Conservation (phyloP, 92 coral and sea anemone genomes). For the Montipora capitata region DNA sequence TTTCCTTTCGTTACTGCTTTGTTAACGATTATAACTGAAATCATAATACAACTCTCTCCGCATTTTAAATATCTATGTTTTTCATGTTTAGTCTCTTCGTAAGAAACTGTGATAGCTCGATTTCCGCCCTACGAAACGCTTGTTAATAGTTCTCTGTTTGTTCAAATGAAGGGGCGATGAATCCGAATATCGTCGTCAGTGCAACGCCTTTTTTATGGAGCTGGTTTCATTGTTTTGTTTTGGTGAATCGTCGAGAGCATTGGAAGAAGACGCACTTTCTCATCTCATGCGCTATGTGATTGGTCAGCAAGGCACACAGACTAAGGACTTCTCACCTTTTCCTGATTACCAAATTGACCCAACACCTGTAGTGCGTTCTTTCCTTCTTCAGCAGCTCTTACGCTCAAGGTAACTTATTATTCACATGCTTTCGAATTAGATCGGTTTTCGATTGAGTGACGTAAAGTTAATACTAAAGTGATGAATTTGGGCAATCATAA, state of each 20-base stretch:
- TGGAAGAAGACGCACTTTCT: conserved; percentile 47
- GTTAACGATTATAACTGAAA: no score
- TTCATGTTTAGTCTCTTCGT: no score
- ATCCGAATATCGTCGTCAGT: conserved; percentile 62
- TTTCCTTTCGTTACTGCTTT: no score
- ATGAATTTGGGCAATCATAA: no score
- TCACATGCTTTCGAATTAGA: neutral
- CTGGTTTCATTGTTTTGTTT: conserved; percentile 84
- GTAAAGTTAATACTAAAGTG: no score
- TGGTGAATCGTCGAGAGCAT: conserved; percentile 64
- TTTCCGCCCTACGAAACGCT: no score
- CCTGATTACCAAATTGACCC: conserved; percentile 76
- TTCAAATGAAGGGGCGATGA: conserved; percentile 26
- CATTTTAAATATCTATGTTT: no score
- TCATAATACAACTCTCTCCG: no score
- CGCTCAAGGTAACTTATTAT: conserved; percentile 64
- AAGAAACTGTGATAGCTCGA: no score
- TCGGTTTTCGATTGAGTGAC: neutral
- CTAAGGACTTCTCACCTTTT: conserved; percentile 81
- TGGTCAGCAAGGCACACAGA: conserved; percentile 46
- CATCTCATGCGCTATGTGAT: conserved; percentile 73
- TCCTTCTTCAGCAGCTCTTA: conserved; percentile 84
- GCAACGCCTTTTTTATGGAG: conserved; percentile 91
- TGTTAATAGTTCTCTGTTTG: neutral
- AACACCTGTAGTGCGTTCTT: conserved; percentile 89